Conservation (phyloP, 2,797 vertebrate species). For the Crenichthys baileyi region DNA sequence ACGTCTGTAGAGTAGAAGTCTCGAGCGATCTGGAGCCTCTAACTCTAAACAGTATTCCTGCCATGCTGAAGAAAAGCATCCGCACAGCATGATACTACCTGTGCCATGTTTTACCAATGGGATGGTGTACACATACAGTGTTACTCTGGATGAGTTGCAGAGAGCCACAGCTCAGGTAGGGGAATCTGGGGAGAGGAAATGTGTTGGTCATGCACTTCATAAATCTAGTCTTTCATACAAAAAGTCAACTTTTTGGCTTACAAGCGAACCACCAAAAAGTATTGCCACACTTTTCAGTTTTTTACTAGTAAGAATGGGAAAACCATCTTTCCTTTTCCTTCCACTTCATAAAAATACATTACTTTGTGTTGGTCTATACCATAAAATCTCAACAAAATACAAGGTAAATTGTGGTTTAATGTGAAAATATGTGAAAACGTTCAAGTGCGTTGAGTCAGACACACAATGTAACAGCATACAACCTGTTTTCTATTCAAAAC, state of each 20-base stretch:
- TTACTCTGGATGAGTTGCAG: neutral
- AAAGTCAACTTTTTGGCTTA: neutral
- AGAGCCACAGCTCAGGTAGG: neutral
- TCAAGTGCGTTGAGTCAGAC: neutral
- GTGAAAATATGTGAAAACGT: neutral
- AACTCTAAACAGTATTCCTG: neutral
- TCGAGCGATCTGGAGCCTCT: neutral
- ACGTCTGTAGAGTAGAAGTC: too few species aligned
- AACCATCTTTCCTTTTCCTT: neutral
- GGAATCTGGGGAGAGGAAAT: neutral
- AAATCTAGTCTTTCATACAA: neutral
- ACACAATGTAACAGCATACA: slow-evolving; percentile 10
- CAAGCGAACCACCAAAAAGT: too few species aligned
- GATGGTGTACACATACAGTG: neutral
- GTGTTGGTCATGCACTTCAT: neutral
- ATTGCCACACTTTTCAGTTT: neutral
- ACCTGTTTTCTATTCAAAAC: slow-evolving; percentile 30
- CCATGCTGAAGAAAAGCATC: neutral
- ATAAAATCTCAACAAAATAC: neutral
- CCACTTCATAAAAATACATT: neutral
- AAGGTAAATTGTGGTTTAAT: neutral
- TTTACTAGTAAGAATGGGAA: neutral
- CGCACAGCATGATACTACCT: neutral
- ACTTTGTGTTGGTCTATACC: neutral
- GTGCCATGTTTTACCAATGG: neutral